phyloP scores from a whole-genome alignment of 2,113 vertebrate species.

The Pyxicephalus adspersus region DNA sequence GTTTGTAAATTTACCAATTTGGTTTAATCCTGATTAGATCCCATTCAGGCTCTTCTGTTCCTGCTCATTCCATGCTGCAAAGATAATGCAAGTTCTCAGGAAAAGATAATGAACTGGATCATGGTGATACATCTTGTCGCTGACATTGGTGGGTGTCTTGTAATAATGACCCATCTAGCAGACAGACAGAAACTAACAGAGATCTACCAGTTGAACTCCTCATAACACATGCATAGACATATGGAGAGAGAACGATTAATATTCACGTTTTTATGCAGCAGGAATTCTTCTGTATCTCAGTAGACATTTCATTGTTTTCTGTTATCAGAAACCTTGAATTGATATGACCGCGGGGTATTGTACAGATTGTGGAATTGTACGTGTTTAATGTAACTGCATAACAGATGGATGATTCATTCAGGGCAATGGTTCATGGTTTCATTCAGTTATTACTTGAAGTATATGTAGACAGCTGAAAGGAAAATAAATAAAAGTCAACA shows the following conservation, averaged over 20 bases:
- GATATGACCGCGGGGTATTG: background rate
- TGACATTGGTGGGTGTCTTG: slow-evolving; percentile 12
- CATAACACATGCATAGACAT: slow-evolving; percentile 10
- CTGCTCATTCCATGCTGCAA: slow-evolving; percentile 42
- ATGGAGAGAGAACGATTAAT: slow-evolving; percentile 15
- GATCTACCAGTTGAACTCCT: background rate
- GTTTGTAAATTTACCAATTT: slow-evolving; percentile 53
- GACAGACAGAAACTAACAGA: slow-evolving; percentile 4
- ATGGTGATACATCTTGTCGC: slow-evolving; percentile 31
- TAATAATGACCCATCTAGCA: slow-evolving; percentile 33
- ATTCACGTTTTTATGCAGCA: background rate
- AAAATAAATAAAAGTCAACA: background rate
- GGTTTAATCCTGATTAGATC: slow-evolving; percentile 53
- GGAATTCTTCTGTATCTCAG: slow-evolving; percentile 14
- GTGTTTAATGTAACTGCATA: background rate
- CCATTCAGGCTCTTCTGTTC: slow-evolving; percentile 29
- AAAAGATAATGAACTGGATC: slow-evolving; percentile 47
- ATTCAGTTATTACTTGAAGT: background rate
- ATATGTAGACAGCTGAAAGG: background rate
- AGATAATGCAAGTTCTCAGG: slow-evolving; percentile 24
- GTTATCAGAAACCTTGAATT: background rate
- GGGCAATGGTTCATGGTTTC: background rate
- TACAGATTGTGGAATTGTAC: background rate
- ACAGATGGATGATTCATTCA: slow-evolving; percentile 5
- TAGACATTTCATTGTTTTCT: background rate